Conservation (phyloP, 2,113 vertebrate genomes). For the Thalassarche chlororhynchos region DNA sequence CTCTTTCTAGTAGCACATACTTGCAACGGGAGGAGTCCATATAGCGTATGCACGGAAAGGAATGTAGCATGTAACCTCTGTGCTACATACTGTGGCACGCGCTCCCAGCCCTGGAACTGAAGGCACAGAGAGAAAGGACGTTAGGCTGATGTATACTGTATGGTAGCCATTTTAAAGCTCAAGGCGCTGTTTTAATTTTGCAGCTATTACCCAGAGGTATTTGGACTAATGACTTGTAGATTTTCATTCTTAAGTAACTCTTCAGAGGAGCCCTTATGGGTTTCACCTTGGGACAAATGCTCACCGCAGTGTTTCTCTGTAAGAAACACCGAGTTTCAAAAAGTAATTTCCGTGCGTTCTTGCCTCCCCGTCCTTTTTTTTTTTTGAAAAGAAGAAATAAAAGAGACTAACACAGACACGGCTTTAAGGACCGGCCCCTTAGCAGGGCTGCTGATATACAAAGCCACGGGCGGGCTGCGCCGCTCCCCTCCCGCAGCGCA, state of each 20-base stretch:
- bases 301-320: background rate
- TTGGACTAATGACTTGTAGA: background rate
- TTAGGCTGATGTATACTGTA: too few relatives aligned
- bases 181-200: background rate
- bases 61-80: background rate
- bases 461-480: too few relatives aligned
- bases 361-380: background rate
- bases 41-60: fast-evolving
- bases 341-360: background rate
- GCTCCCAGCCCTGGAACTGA: background rate
- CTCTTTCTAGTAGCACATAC: background rate
- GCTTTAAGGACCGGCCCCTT: too few relatives aligned
- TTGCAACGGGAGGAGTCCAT: background rate
- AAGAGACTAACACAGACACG: too few relatives aligned
- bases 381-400: background rate
- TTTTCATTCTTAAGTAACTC: background rate
- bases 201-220: background rate
- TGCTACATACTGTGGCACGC: fast-evolving
- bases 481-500: background rate
- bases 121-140: background rate
- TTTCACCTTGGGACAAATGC: background rate
- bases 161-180: background rate
- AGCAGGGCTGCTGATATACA: background rate
- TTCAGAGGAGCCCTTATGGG: background rate
- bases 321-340: background rate